Evolutionary conservation across 2,888 invertebrate species (phyloP).

Genomic region (Lasioglossum lativentre): DNA sequence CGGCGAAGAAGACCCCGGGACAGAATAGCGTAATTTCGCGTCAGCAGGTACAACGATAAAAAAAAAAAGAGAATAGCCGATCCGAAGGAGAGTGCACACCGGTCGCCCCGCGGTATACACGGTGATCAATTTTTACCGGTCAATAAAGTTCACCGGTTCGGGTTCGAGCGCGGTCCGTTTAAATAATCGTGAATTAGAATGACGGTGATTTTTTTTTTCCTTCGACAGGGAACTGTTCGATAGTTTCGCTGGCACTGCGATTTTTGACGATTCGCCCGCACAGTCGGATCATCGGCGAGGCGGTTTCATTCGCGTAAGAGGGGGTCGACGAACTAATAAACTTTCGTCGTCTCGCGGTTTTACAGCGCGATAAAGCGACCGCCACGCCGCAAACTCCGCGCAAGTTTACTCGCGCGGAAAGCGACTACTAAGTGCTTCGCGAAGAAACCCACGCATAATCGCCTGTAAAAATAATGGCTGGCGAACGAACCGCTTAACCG

Average conservation of each 20-base stretch:
- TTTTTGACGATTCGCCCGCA: not conserved
- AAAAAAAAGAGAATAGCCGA: slow-evolving; percentile 41
- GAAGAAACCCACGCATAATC: slow-evolving; percentile 35
- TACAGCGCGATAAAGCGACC: slow-evolving; percentile 35
- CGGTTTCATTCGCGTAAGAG: slow-evolving; percentile 18
- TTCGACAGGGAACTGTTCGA: not conserved
- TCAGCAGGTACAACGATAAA: slow-evolving; percentile 74
- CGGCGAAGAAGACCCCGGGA: slow-evolving; percentile 28
- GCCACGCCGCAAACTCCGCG: slow-evolving; percentile 2
- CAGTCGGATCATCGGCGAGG: not conserved
- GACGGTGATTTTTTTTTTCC: not conserved
- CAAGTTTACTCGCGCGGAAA: slow-evolving; percentile 20
- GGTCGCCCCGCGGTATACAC: slow-evolving; percentile 36
- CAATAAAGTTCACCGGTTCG: slow-evolving; percentile 74
- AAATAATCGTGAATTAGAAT: slow-evolving; percentile 15
- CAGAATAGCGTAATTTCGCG: slow-evolving; percentile 58
- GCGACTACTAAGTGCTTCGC: slow-evolving; percentile 13
- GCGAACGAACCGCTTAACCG: not conserved
- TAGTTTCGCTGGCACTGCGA: not conserved
- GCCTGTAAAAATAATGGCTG: slow-evolving; percentile 39
- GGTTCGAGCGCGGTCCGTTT: not conserved
- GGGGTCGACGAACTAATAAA: slow-evolving; percentile 45
- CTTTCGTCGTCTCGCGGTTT: slow-evolving; percentile 28
- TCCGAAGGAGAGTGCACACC: slow-evolving; percentile 17
- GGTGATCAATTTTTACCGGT: slow-evolving; percentile 68